phyloP scores from a whole-genome alignment of 2,113 vertebrate genomes.

The Phoenicopterus ruber region DNA sequence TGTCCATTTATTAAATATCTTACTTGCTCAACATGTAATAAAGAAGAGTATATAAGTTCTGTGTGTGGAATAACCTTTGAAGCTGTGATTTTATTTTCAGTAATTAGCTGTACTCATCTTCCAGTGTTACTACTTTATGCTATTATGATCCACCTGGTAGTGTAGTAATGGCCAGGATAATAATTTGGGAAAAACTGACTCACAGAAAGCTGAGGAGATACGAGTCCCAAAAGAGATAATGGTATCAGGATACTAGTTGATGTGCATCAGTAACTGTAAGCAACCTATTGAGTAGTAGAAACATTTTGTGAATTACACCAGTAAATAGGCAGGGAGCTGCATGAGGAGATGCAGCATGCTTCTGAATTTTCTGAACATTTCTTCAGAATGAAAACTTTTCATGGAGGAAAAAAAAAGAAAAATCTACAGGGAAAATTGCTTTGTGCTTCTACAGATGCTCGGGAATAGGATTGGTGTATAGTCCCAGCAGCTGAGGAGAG shows the following conservation, averaged over 20 bases:
- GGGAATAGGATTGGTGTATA: neutral
- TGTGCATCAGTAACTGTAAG: neutral
- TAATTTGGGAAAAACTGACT: neutral
- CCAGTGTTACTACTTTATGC: neutral
- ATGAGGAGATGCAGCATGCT: neutral
- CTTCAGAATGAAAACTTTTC: neutral
- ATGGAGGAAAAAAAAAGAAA: neutral
- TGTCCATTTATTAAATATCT: too few species aligned
- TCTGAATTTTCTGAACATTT: neutral
- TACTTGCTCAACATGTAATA: neutral
- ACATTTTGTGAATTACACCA: neutral
- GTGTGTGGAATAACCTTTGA: neutral
- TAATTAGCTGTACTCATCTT: neutral
- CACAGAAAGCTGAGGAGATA: neutral
- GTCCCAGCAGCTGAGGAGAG: neutral
- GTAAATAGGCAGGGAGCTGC: neutral
- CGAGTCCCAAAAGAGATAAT: neutral
- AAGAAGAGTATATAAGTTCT: neutral
- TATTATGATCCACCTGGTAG: neutral
- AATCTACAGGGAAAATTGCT: neutral
- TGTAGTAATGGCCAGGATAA: neutral
- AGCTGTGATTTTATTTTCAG: conserved; percentile 1
- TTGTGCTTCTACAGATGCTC: neutral
- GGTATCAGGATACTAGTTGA: neutral
- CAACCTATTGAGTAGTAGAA: neutral